A percentile compares a stretch with the other conserved stretches of the same genome.
phyloP scores from a whole-genome alignment of 2,113 vertebrate species.

The Telmatochromis sp. region DNA sequence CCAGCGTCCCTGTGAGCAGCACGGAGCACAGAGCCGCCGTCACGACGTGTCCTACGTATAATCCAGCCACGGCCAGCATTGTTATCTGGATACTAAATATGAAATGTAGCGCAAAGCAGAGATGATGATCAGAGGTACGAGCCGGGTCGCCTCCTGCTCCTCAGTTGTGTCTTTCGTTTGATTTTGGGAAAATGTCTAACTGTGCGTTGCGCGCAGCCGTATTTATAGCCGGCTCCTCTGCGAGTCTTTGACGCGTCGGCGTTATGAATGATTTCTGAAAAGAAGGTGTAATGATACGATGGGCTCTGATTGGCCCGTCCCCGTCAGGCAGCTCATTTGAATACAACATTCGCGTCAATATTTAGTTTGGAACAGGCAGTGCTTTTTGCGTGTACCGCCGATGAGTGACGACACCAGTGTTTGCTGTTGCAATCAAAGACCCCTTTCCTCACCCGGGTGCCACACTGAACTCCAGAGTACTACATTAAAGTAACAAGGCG shows the following conservation, averaged over 20 bases:
- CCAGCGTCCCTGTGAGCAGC: constrained; percentile 42
- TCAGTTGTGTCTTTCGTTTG: constrained; percentile 44
- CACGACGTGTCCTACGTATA: constrained; percentile 39
- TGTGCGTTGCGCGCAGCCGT: constrained; percentile 59
- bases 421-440: constrained; percentile 50
- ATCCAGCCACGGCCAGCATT: constrained; percentile 58
- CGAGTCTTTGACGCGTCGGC: constrained; percentile 75
- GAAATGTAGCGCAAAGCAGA: constrained; percentile 1
- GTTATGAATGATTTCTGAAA: constrained; percentile 78
- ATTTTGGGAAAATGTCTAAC: constrained; percentile 63
- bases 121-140: not conserved
- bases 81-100: not conserved
- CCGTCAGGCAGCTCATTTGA: constrained; percentile 56
- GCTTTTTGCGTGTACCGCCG: constrained; percentile 27
- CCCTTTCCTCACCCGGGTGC: constrained; percentile 11
- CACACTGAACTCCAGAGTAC: not conserved
- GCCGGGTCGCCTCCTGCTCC: constrained; percentile 12
- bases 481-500: not conserved
- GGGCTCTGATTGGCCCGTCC: constrained; percentile 65
- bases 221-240: constrained; percentile 70
- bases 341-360: constrained; percentile 67
- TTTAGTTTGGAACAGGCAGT: constrained; percentile 65
- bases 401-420: constrained; percentile 58
- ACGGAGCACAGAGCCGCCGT: constrained; percentile 55
- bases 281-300: constrained; percentile 71